A percentile compares a stretch with the other conserved stretches of the same genome.
Evolutionary conservation across 2,888 invertebrate genomes (phyloP).

Genomic region (Clanis bilineata): DNA sequence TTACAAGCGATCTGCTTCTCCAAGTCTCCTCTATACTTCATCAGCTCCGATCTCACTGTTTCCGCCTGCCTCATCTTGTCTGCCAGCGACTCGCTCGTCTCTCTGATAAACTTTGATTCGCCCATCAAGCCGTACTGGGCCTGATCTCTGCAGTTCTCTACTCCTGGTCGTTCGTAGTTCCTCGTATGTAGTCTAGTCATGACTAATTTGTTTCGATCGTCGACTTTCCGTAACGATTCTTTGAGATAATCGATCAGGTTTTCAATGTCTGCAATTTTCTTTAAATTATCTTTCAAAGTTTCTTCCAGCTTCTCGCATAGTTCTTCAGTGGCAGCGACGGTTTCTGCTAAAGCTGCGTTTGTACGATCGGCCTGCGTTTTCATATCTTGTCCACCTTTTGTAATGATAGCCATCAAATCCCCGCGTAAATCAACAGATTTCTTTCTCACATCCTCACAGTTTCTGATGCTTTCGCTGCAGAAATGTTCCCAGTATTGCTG

Average conservation of each 20-base stretch:
- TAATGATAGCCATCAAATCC: constrained; percentile 86
- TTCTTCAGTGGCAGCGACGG: constrained; percentile 88
- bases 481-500: constrained; percentile 92
- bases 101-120: constrained; percentile 85
- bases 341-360: constrained; percentile 86
- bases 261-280: constrained; percentile 89
- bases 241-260: constrained; percentile 87
- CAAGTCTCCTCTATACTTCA: constrained; percentile 84
- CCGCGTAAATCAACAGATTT: constrained; percentile 86
- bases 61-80: constrained; percentile 85
- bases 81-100: constrained; percentile 70
- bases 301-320: constrained; percentile 86
- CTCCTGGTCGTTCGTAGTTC: constrained; percentile 85
- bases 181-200: constrained; percentile 91
- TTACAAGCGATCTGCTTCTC: constrained; percentile 88
- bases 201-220: constrained; percentile 89
- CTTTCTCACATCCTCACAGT: constrained; percentile 88
- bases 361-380: constrained; percentile 92
- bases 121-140: constrained; percentile 89
- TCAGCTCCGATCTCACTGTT: constrained; percentile 70
- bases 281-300: constrained; percentile 86
- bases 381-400: constrained; percentile 91
- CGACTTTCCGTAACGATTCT: constrained; percentile 86
- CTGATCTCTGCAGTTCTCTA: constrained; percentile 92
- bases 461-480: constrained; percentile 88